Evolutionary conservation across 2,888 invertebrate species (phyloP), one percentile per base, ranked within the genome.

Genomic region (Leptinotarsa tumamoca): DNA sequence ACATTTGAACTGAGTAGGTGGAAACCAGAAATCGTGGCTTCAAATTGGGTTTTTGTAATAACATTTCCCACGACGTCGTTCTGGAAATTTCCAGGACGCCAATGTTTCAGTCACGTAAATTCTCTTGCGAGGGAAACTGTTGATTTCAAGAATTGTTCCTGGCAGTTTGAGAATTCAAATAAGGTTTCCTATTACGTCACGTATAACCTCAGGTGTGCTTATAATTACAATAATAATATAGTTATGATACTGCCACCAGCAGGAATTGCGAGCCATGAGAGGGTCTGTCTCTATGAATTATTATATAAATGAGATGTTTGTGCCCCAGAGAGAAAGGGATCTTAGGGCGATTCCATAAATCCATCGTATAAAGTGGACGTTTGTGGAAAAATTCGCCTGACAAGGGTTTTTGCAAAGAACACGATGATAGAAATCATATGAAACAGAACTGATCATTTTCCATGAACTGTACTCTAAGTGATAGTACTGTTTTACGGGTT

Each of bases 211-310:
- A 78, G 80, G 78, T 80, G 80, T 78, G 76, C 74, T 78, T 73
- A 80, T 82, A 80, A 82, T 82, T 82, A 81, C 82, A 82, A 82
- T 80, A 80, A 81, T 82, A 82, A 82, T 82, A 79, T 80, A 80
- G 81, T 82, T 82, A 82, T 80, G 77, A 80, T 78, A 75, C 77
- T 71, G 78, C 74, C 78, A 72, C 74, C 76, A 73, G 73, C 78
- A 75, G 79, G 79, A 69, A 69, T 56, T 69, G 15, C 54, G 43
- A 51, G 33, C 43, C 27, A 56, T 54, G 56, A 21, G 13, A 54
- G 27, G 63, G 71, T 68, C 69, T 71, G 71, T 73, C 70, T 49
- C 52, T 27, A 54, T 33, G 68, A 68, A 74, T 75, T 75, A 75
- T 67, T 68, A 68, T 27, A 52, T 69, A 51, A 68, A 70, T 71